A percentile compares a stretch with the other conserved stretches of the same genome.
Conservation (phyloP, 30 jellyfish, hydroid and myxozoan species). For the Hydractinia symbiolongicarpus region DNA sequence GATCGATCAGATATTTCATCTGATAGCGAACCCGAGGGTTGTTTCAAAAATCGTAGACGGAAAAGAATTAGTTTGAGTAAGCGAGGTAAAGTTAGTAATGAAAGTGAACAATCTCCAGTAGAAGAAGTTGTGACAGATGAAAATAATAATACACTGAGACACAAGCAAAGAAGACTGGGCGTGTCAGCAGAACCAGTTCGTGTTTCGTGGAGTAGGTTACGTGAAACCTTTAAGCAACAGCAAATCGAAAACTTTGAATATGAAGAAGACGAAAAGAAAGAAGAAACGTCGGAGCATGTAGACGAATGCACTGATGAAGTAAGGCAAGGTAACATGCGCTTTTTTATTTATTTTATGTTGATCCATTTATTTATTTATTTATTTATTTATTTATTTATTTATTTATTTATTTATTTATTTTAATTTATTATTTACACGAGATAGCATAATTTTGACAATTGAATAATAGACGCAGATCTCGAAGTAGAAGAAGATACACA, state of each 20-base stretch:
- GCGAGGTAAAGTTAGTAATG: not conserved
- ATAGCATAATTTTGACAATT: too few species aligned
- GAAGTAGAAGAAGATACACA: too few species aligned
- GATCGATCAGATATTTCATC: conserved; percentile 27
- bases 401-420: too few species aligned
- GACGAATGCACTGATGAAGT: not conserved
- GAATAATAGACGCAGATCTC: too few species aligned
- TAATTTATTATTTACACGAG: too few species aligned
- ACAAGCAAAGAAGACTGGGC: conserved; percentile 53
- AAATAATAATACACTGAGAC: not conserved
- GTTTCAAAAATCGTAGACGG: not conserved
- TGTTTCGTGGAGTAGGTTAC: conserved; percentile 71
- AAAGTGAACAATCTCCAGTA: not conserved
- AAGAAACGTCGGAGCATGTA: not conserved
- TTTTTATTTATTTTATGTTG: too few species aligned
- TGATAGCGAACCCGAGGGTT: conserved; percentile 14
- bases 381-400: too few species aligned
- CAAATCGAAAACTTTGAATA: conserved; percentile 32
- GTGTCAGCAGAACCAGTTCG: conserved; percentile 95
- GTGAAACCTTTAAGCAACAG: conserved; percentile 59
- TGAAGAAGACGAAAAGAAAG: conserved; percentile 22
- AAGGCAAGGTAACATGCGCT: too few species aligned
- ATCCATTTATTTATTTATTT: too few species aligned
- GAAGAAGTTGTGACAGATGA: not conserved
- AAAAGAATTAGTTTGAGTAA: not conserved